Evolutionary conservation across 2,888 invertebrate genomes (phyloP).

Genomic region (Rhorus exstirpatorius): DNA sequence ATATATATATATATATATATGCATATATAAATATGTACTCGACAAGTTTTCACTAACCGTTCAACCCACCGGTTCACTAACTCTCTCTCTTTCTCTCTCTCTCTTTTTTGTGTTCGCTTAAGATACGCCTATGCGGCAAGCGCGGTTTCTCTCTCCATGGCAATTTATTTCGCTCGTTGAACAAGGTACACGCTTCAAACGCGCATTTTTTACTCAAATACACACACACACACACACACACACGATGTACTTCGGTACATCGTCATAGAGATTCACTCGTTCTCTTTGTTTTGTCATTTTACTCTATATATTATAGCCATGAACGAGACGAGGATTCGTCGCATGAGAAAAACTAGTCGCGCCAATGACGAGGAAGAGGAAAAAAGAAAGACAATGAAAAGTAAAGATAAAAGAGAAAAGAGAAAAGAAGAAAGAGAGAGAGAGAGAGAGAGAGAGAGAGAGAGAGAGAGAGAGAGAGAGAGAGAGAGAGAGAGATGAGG

Average conservation of each 20-base stretch:
- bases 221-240: neutral
- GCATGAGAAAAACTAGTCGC: conserved; percentile 47
- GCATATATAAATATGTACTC: neutral
- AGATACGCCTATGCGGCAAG: conserved; percentile 9
- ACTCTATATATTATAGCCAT: conserved; percentile 29
- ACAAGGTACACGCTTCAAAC: conserved; percentile 8
- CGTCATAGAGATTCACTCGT: conserved; percentile 34
- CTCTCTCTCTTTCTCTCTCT: conserved; percentile 56
- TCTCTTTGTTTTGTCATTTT: conserved; percentile 30
- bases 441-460: neutral
- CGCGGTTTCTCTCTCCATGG: conserved; percentile 39
- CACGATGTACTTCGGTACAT: no score
- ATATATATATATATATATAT: neutral
- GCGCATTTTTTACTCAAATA: conserved; percentile 4
- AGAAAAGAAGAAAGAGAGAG: neutral
- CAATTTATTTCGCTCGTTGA: conserved; percentile 52
- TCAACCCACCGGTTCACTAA: conserved; percentile 58
- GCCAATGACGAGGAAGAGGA: conserved; percentile 21
- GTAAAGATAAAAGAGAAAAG: neutral
- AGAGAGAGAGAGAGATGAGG: neutral
- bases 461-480: neutral
- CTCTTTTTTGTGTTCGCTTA: conserved; percentile 55
- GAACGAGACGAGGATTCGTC: conserved; percentile 44
- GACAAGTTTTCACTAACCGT: conserved; percentile 62
- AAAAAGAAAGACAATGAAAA: neutral